Evolutionary conservation across 2,113 vertebrate species (phyloP), one percentile per base, ranked within the genome.

Genomic region (Rhineura floridana): DNA sequence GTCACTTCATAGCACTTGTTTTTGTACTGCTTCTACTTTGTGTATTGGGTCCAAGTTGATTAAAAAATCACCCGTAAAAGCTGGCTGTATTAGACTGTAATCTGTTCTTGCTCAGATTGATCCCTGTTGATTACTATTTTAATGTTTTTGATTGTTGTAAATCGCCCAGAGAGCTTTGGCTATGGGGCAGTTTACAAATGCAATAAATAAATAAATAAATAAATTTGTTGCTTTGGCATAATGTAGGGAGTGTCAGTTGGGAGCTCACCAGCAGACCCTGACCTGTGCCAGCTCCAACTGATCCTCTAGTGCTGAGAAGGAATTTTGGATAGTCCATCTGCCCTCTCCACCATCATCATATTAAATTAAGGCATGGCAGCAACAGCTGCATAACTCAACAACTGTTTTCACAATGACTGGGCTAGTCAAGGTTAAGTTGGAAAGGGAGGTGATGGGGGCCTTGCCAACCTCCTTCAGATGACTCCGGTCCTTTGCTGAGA

Each of bases 21-120:
- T 93, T 91, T 88, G 4, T 72, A 33, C 76, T 77, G 52, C 39
- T 90, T 84, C 83, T 67, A 23, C 78, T 91, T n/a, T 90, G 46
- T 90, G 77, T 78, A 86, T 86, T 86, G 86, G 93, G 87, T 92
- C 46, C 21, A 93, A 42, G 72, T 62, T 80, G 85, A 82, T 90
- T 52, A 1, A 19, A 82, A 86, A 72, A 3, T 44, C 77, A 87
- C 91, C 81, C 89, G 76, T 89, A 94, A 87, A 90, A 90, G 81
- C 84, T 84, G 52, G 48, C n/a, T 86, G 2, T 75, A 46, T 48
- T 70, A 42, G 67, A 72, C 85, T 93, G 89, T 91, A 90, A 85
- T 81, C 52, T 21, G 65, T 91, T 90, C 90, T 88, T 76, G 83
- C 91, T 84, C 91, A 85, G 89, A 94, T 69, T 73, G 90, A 79